phyloP scores from a whole-genome alignment of 2,888 invertebrate species.

The Idaea biselata region DNA sequence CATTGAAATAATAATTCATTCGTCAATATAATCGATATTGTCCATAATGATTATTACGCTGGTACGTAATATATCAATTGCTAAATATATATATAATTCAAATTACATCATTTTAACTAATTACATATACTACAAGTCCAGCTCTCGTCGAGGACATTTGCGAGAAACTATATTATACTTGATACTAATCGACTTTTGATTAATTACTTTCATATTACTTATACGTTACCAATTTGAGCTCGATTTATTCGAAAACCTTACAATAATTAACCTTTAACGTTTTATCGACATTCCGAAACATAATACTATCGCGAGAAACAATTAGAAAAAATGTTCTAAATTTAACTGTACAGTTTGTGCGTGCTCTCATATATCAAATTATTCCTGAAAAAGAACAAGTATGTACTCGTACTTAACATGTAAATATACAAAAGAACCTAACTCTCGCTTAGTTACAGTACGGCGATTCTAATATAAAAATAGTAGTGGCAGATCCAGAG shows the following conservation, averaged over 20 bases:
- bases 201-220: conserved; percentile 68
- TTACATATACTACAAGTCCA: conserved; percentile 65
- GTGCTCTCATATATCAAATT: conserved; percentile 76
- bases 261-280: conserved; percentile 46
- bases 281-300: conserved; percentile 44
- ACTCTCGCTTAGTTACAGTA: conserved; percentile 57
- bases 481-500: conserved; percentile 64
- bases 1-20: conserved; percentile 63
- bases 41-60: conserved; percentile 76
- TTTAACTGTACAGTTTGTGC: conserved; percentile 74
- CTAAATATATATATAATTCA: conserved; percentile 71
- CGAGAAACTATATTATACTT: conserved; percentile 58
- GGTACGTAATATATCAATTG: conserved; percentile 77
- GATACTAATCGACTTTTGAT: conserved; percentile 64
- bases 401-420: conserved; percentile 36
- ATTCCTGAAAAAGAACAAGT: conserved; percentile 60
- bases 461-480: conserved; percentile 73
- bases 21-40: conserved; percentile 76
- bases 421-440: conserved; percentile 56
- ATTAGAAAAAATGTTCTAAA: conserved; percentile 51
- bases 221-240: conserved; percentile 75
- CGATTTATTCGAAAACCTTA: conserved; percentile 75
- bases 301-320: conserved; percentile 54
- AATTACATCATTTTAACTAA: conserved; percentile 56
- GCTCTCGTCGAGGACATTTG: conserved; percentile 71